A percentile compares a stretch with the other conserved stretches of the same genome.
phyloP scores from a whole-genome alignment of 2,797 vertebrate species.

The Enteromius paludinosus region DNA sequence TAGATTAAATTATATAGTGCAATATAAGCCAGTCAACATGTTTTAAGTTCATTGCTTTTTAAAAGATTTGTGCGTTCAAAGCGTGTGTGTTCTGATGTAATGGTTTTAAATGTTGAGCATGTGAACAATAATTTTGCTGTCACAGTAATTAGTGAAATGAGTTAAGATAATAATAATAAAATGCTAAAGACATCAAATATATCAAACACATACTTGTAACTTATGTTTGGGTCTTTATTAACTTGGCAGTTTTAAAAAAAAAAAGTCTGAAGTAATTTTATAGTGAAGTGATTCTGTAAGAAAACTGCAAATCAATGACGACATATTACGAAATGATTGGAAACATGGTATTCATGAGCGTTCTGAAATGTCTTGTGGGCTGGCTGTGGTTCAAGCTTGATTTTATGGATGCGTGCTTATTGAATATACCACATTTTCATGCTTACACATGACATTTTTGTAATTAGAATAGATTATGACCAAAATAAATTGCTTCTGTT shows the following conservation, averaged over 20 bases:
- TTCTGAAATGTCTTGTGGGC: not conserved
- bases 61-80: not conserved
- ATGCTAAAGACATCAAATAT: not conserved
- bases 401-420: not conserved
- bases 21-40: not conserved
- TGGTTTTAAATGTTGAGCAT: not conserved
- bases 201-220: not conserved
- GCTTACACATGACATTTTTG: not conserved
- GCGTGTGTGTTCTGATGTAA: not conserved
- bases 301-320: not conserved
- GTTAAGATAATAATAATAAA: too few species aligned
- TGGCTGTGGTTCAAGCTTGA: slow-evolving; percentile 9
- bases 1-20: not conserved
- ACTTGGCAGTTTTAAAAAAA: not conserved
- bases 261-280: not conserved
- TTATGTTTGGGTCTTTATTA: not conserved
- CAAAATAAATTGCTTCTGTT: not conserved
- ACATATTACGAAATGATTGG: not conserved
- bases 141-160: not conserved
- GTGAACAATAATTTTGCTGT: not conserved
- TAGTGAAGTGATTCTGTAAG: not conserved
- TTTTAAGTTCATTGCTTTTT: not conserved
- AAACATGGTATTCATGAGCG: not conserved
- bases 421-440: slow-evolving; percentile 2
- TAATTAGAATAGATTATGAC: not conserved